phyloP scores from a whole-genome alignment of 30 jellyfish, hydroid and myxozoan genomes.

The Clytia hemisphaerica region DNA sequence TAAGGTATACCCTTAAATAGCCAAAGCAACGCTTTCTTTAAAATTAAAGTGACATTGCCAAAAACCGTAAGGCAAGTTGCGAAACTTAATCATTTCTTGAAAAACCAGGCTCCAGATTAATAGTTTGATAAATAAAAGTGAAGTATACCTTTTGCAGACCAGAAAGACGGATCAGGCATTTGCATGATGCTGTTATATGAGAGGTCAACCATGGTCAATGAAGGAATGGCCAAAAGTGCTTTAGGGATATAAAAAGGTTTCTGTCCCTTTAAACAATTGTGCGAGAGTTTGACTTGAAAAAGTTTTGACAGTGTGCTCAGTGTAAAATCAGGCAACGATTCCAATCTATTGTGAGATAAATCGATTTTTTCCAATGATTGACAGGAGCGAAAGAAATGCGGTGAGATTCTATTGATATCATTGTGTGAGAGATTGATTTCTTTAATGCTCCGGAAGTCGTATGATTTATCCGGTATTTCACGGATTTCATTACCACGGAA shows the following conservation, averaged over 20 bases:
- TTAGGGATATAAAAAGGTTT: conserved; percentile 74
- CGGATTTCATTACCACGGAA: conserved; percentile 38
- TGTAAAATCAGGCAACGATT: conserved; percentile 44
- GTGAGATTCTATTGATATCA: conserved; percentile 39
- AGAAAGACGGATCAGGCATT: conserved; percentile 65
- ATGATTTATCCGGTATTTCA: conserved; percentile 28
- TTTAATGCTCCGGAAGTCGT: conserved; percentile 36
- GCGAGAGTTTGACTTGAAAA: conserved; percentile 50
- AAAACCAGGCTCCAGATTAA: too few relatives aligned
- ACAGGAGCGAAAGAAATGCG: conserved; percentile 43
- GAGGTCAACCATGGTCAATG: conserved; percentile 42
- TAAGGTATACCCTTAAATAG: too few relatives aligned
- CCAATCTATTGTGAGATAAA: conserved; percentile 48
- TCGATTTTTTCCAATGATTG: conserved; percentile 49
- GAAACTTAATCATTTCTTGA: too few relatives aligned
- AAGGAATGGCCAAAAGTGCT: conserved; percentile 48
- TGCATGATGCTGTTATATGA: conserved; percentile 63
- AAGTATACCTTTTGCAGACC: conserved; percentile 66
- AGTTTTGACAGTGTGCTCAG: conserved; percentile 32
- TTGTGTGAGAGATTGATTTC: conserved; percentile 49
- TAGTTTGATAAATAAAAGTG: too few relatives aligned
- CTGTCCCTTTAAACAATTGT: conserved; percentile 46
- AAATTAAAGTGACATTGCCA: too few relatives aligned
- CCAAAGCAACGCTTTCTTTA: too few relatives aligned
- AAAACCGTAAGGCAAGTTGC: too few relatives aligned